phyloP scores from a whole-genome alignment of 2,888 invertebrate species.

The Peribatodes rhomboidaria region DNA sequence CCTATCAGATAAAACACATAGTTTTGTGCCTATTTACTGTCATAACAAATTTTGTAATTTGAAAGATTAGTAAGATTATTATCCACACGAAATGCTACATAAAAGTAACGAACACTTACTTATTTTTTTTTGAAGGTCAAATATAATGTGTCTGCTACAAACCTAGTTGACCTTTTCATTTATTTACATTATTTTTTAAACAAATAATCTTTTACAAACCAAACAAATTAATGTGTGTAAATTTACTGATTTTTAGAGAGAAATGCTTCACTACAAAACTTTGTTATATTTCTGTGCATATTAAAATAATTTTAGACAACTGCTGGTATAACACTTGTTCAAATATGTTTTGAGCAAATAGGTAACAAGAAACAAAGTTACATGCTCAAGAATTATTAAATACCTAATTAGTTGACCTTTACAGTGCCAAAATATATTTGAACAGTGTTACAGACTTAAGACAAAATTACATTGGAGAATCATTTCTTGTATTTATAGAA shows the following conservation, averaged over 20 bases:
- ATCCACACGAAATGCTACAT: too few species aligned
- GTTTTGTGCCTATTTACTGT: too few species aligned
- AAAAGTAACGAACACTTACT: too few species aligned
- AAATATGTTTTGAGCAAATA: constrained; percentile 56
- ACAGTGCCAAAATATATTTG: constrained; percentile 27
- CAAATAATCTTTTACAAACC: too few species aligned
- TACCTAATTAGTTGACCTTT: not conserved
- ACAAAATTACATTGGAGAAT: constrained; percentile 85
- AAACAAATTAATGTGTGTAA: not conserved
- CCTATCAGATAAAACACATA: too few species aligned
- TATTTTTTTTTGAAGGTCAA: too few species aligned
- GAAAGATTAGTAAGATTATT: too few species aligned
- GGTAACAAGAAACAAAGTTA: not conserved
- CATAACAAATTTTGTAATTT: too few species aligned
- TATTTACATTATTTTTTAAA: not conserved
- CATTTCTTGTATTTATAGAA: constrained; percentile 88
- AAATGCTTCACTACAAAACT: not conserved
- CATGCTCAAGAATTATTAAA: not conserved
- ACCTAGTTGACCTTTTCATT: not conserved
- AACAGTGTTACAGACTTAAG: constrained; percentile 54
- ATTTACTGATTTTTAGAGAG: not conserved
- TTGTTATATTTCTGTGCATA: not conserved
- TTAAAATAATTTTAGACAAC: constrained; percentile 15
- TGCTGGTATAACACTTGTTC: constrained; percentile 50
- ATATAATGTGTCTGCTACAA: not conserved